Conservation (phyloP, 2,888 invertebrate species). For the Athripsodes cinereus region DNA sequence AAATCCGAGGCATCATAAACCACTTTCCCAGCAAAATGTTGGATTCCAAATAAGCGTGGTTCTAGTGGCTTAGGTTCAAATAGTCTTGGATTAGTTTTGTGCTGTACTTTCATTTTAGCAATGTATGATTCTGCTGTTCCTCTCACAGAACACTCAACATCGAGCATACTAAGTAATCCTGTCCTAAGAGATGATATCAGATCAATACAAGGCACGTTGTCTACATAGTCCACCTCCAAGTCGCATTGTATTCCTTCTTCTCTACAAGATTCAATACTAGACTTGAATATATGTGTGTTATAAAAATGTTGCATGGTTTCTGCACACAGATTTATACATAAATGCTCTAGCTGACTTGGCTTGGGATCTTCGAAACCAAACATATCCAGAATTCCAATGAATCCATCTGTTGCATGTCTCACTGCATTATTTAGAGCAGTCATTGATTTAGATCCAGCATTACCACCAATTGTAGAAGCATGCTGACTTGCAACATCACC, state of each 20-base stretch:
- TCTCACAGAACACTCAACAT: conserved; percentile 83
- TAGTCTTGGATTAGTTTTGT: conserved; percentile 74
- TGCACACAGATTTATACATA: conserved; percentile 92
- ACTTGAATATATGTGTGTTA: conserved; percentile 94
- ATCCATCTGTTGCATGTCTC: conserved; percentile 88
- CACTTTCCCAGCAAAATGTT: conserved; percentile 84
- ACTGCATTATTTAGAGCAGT: conserved; percentile 88
- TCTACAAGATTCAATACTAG: conserved; percentile 86
- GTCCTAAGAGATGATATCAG: conserved; percentile 89
- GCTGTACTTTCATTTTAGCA: conserved; percentile 73
- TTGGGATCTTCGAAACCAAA: conserved; percentile 93
- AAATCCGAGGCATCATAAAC: conserved; percentile 87
- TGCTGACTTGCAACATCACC: conserved; percentile 79
- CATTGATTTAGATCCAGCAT: conserved; percentile 85
- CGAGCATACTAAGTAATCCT: conserved; percentile 85
- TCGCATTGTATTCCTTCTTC: conserved; percentile 90
- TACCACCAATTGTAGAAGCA: conserved; percentile 73
- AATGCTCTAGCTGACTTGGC: conserved; percentile 84
- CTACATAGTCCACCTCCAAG: conserved; percentile 88
- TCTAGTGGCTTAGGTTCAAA: conserved; percentile 74
- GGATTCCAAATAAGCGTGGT: conserved; percentile 79
- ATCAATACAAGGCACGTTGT: conserved; percentile 94
- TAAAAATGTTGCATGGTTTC: conserved; percentile 98
- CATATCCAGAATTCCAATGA: conserved; percentile 94
- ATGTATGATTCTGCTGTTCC: conserved; percentile 76